A percentile compares a stretch with the other conserved stretches of the same genome.
Evolutionary conservation across 2,888 invertebrate genomes (phyloP).

Genomic region (Mermis nigrescens): DNA sequence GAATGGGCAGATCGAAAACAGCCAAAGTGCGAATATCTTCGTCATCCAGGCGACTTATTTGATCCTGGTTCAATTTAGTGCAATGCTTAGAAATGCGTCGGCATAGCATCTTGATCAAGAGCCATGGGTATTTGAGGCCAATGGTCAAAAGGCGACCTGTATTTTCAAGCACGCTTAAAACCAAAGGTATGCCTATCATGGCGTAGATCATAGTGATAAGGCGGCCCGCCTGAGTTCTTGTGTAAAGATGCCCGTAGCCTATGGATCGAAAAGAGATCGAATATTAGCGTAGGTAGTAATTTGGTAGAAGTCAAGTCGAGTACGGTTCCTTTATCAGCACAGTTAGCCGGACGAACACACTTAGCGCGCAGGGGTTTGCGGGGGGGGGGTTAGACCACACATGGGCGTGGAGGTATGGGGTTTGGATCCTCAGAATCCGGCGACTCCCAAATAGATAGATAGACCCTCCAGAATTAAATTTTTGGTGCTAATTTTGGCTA

Average conservation of each 20-base stretch:
- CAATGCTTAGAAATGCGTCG: constrained; percentile 26
- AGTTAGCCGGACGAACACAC: too few relatives aligned
- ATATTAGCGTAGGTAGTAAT: not conserved
- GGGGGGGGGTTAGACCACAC: too few relatives aligned
- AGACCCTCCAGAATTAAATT: too few relatives aligned
- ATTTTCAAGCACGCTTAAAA: constrained; percentile 76
- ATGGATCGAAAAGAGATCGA: not conserved
- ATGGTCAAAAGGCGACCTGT: constrained; percentile 38
- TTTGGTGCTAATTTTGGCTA: too few relatives aligned
- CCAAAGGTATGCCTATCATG: constrained; percentile 79
- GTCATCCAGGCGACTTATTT: constrained; percentile 22
- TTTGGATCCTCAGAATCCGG: too few relatives aligned
- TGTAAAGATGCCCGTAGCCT: constrained; percentile 71
- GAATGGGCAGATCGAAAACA: constrained; percentile 79
- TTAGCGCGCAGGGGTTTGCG: too few relatives aligned
- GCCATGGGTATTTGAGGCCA: constrained; percentile 26
- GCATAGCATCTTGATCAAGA: constrained; percentile 24
- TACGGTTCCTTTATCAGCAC: too few relatives aligned
- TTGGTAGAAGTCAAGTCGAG: too few relatives aligned
- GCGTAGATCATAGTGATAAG: constrained; percentile 77
- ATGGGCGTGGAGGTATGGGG: too few relatives aligned
- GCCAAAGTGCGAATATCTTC: constrained; percentile 39
- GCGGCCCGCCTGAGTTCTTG: constrained; percentile 61
- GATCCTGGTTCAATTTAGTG: constrained; percentile 25
- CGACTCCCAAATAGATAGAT: too few relatives aligned